Percentiles rank a stretch among this genome's conserved stretches.
phyloP scores from a whole-genome alignment of 2,113 vertebrate species.

The Nycticorax nycticorax region DNA sequence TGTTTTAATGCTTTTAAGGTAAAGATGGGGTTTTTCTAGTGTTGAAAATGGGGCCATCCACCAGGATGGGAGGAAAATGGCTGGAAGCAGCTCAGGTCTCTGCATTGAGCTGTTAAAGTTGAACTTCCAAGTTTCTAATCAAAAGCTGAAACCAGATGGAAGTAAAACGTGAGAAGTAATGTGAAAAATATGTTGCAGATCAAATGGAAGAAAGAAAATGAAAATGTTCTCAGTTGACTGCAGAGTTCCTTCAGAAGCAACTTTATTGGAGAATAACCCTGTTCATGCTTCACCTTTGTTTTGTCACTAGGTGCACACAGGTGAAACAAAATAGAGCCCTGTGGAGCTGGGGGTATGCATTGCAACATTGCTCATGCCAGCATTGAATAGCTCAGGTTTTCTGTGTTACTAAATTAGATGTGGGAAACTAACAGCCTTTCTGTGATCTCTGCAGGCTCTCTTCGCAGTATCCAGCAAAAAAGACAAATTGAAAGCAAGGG shows the following conservation, averaged over 20 bases:
- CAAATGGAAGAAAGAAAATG: constrained; percentile 68
- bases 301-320: neutral
- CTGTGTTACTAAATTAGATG: neutral
- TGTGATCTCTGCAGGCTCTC: neutral
- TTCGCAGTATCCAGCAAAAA: neutral
- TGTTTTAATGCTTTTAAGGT: neutral
- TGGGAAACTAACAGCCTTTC: neutral
- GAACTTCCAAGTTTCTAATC: constrained; percentile 67
- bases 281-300: neutral
- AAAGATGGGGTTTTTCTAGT: neutral
- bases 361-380: neutral
- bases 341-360: neutral
- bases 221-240: constrained; percentile 45
- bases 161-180: constrained; percentile 72
- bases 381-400: neutral
- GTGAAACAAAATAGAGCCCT: neutral
- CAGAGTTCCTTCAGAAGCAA: constrained; percentile 41
- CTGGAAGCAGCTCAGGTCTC: constrained; percentile 35
- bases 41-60: neutral
- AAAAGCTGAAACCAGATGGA: constrained; percentile 78
- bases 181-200: constrained; percentile 74
- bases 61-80: neutral
- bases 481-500: neutral
- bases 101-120: constrained; percentile 32
- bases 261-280: constrained; percentile 28